Evolutionary conservation across 1,140 invertebrate species (phyloP).

Genomic region (Zaprionus capensis): DNA sequence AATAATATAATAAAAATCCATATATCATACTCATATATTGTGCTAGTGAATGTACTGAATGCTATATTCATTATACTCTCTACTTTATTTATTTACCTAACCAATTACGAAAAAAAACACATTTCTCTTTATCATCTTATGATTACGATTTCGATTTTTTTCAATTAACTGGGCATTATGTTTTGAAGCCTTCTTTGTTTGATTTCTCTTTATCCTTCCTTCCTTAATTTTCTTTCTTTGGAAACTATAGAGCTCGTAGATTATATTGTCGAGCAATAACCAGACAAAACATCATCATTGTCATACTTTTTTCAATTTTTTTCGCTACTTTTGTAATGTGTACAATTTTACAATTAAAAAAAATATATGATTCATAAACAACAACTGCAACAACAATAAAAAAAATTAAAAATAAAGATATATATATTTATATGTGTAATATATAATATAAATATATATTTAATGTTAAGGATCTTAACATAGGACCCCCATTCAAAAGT

Average conservation of each 20-base stretch:
- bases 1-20: constrained; percentile 60
- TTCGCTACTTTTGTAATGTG: constrained; percentile 55
- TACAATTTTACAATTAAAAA: constrained; percentile 36
- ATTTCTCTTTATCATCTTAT: constrained; percentile 48
- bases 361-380: constrained; percentile 11
- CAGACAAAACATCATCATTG: constrained; percentile 28
- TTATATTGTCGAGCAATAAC: constrained; percentile 19
- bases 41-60: constrained; percentile 85
- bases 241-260: constrained; percentile 14
- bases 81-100: constrained; percentile 82
- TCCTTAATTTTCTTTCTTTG: constrained; percentile 3
- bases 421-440: constrained; percentile 15
- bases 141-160: constrained; percentile 35
- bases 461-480: constrained; percentile 11
- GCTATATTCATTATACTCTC: constrained; percentile 83
- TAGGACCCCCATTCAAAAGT: constrained; percentile 12
- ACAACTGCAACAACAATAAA: constrained; percentile 16
- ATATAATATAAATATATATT: constrained; percentile 24
- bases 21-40: constrained; percentile 78
- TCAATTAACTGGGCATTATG: constrained; percentile 38
- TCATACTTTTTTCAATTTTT: constrained; percentile 41
- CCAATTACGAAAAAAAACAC: constrained; percentile 82
- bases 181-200: constrained; percentile 4
- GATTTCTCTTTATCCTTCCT: constrained; percentile 11
- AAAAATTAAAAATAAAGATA: constrained; percentile 8